These are phyloP conservation scores for Malthinus flaveolus DNA, from an alignment of 2,888 invertebrate species.

Conservation along the genomic window DNA sequence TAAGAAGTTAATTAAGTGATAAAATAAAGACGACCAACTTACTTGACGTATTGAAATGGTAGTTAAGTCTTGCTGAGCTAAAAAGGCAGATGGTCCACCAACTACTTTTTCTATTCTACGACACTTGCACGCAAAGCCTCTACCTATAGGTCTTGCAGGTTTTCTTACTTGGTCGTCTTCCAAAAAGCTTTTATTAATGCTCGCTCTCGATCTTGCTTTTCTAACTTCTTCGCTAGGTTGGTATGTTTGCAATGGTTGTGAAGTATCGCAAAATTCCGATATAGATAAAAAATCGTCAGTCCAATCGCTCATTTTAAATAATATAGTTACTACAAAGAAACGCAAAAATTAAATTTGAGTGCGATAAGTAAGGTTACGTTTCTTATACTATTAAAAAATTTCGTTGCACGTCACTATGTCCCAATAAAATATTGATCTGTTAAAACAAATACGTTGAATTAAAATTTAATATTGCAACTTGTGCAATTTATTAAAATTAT, in stretches of 20 bases:
- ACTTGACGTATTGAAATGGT: neutral
- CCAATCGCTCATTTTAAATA: neutral
- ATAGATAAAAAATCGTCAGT: neutral
- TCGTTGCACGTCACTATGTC: no score
- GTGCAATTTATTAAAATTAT: no score
- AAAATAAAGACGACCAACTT: neutral
- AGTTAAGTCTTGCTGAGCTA: neutral
- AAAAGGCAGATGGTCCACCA: neutral
- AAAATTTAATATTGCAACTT: no score
- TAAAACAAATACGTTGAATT: no score
- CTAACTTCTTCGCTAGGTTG: neutral
- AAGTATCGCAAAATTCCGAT: neutral
- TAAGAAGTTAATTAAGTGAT: neutral
- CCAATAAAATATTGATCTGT: no score
- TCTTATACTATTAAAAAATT: no score
- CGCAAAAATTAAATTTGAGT: no score
- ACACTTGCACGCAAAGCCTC: neutral
- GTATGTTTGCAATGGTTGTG: neutral
- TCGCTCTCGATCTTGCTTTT: neutral
- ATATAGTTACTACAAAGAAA: no score
- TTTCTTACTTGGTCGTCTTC: neutral
- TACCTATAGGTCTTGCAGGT: neutral
- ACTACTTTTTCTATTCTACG: neutral
- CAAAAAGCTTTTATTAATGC: neutral
- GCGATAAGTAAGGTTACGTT: no score